These are phyloP conservation scores for Sisor rabdophorus DNA, from an alignment of 2,113 vertebrate genomes.

Conservation along the genomic window DNA sequence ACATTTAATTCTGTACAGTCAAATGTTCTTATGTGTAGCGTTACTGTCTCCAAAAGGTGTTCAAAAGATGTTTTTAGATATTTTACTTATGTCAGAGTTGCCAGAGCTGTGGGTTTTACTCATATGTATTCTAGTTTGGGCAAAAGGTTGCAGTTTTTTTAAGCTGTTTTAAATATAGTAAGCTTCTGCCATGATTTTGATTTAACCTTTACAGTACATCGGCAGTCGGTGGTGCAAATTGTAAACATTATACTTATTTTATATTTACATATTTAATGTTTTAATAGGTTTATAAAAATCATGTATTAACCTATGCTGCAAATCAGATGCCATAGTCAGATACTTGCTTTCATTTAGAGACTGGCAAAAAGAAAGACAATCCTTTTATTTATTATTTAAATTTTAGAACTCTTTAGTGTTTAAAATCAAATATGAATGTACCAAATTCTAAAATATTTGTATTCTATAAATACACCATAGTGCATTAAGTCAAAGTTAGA, in stretches of 20 bases:
- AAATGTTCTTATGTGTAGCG: constrained; percentile 17
- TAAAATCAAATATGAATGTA: background rate
- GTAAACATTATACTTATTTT: too few species aligned
- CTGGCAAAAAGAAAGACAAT: background rate
- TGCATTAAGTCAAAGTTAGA: too few species aligned
- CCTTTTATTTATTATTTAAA: background rate
- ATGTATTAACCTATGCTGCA: too few species aligned
- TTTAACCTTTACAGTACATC: background rate
- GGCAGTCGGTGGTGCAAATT: too few species aligned
- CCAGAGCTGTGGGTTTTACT: background rate
- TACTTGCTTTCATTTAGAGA: background rate
- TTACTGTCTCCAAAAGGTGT: background rate
- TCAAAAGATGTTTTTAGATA: background rate
- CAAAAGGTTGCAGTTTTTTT: background rate
- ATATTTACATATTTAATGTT: too few species aligned
- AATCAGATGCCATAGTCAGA: background rate
- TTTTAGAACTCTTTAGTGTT: too few species aligned
- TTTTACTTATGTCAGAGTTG: background rate
- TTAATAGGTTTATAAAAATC: too few species aligned
- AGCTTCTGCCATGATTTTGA: background rate
- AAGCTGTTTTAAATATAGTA: background rate
- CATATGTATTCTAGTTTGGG: background rate
- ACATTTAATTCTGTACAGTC: background rate
- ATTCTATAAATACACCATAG: too few species aligned
- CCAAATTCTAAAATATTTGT: too few species aligned